Evolutionary conservation across 2,797 vertebrate species (phyloP).

Genomic region (Cyprinodon diabolis): DNA sequence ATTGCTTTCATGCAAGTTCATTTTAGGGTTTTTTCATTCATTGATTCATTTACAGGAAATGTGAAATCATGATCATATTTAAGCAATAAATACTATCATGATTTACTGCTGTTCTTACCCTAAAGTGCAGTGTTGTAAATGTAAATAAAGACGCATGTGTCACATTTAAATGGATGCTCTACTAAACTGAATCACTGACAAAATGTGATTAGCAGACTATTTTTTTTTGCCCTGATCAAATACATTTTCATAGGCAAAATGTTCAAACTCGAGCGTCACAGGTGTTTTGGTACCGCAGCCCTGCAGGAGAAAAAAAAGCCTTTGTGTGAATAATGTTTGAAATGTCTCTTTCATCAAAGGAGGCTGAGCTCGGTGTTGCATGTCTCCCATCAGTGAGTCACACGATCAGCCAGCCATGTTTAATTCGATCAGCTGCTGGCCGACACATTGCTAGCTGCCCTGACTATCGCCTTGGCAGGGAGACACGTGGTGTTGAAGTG

Average conservation of each 20-base stretch:
- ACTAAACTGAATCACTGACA: not conserved
- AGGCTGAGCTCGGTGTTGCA: constrained; percentile 5
- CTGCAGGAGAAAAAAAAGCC: not conserved
- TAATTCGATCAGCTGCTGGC: constrained; percentile 58
- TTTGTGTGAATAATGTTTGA: constrained; percentile 3
- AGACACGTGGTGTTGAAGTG: constrained; percentile 14
- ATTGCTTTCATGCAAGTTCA: no score
- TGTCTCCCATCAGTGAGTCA: constrained; percentile 42
- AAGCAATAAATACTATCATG: not conserved
- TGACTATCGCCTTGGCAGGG: constrained; percentile 12
- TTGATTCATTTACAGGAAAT: no score
- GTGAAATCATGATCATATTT: not conserved
- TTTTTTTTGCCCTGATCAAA: not conserved
- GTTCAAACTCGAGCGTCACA: not conserved
- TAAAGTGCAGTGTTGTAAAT: not conserved
- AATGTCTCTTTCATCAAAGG: constrained; percentile 10
- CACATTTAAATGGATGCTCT: not conserved
- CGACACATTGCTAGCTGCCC: constrained; percentile 29
- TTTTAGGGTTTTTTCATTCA: no score
- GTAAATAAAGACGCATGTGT: not conserved
- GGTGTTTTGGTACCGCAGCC: not conserved
- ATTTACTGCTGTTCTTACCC: not conserved
- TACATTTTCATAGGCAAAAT: not conserved
- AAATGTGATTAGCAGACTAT: not conserved
- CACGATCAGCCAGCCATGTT: constrained; percentile 36